Base-by-base conservation (phyloP, 2,888 invertebrate species). In the Heliconius ismenius region DNA sequence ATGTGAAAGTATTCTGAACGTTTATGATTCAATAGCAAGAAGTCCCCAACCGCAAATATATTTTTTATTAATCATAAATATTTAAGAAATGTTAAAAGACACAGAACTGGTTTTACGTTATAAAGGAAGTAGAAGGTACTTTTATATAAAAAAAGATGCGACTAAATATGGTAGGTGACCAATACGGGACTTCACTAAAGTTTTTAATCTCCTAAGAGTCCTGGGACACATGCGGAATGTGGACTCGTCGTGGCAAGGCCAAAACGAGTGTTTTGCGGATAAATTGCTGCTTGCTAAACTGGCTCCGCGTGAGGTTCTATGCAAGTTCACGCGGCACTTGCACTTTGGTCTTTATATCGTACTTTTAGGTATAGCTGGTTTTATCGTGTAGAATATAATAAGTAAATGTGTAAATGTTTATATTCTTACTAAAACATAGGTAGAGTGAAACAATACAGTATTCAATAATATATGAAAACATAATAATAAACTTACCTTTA, bases 251-350 rank as follows among this genome's bases (percentile, higher is more conserved):
- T 81, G 82, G 87, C 89, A 89, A 90, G 91, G 89, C 87, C 88
- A 87, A 84, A 88, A 87, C 85, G 86, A 89, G 89, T 90, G 90
- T 89, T 89, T 90, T 90, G 88, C 88, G 88, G 89, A 91, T 92
- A 93, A 92, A 92, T 91, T 90, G 91, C 91, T 79, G 83, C 86
- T 84, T 86, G 88, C 87, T 88, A 90, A 89, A 90, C 91, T 88
- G 90, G 92, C 88, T 90, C 79, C 81, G 83, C 83, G 79, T 86
- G 84, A 83, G 86, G 86, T 85, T 85, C 86, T 85, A 83, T 84
- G 83, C 82, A 79, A 84, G 86, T 87, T 90, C 90, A 90, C 73
- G 62, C 60, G 62, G 39, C 24, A 43, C 26, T 60, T 90, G 58
- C 32, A n/a, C 32, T 54, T 32, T 58, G 88, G 87, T 79, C 87